These are phyloP conservation scores for Alloplasta piceator DNA, from an alignment of 2,888 invertebrate species.

Conservation along the genomic window DNA sequence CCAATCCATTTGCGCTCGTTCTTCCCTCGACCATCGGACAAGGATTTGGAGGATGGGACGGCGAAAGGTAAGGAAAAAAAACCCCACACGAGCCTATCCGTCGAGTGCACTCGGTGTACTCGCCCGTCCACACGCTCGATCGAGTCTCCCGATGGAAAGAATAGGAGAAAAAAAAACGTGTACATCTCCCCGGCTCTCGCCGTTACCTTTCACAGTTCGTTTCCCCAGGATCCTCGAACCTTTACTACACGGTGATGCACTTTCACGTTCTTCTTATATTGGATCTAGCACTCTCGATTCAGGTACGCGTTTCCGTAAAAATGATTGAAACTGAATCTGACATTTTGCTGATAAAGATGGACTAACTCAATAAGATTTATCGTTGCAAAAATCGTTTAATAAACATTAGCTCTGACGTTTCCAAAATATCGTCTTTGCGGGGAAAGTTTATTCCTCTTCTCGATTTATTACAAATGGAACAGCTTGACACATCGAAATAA, in stretches of 20 bases:
- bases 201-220: conserved; percentile 48
- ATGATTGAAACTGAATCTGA: not conserved
- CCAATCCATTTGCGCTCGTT: conserved; percentile 67
- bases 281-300: not conserved
- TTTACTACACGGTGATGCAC: conserved; percentile 2
- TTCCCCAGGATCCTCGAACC: conserved; percentile 39
- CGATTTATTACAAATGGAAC: too few relatives aligned
- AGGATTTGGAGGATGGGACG: conserved; percentile 42
- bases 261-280: conserved; percentile 15
- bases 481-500: too few relatives aligned
- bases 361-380: too few relatives aligned
- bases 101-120: conserved; percentile 59
- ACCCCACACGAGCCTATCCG: conserved; percentile 58
- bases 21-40: conserved; percentile 56
- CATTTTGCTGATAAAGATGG: not conserved
- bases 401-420: too few relatives aligned
- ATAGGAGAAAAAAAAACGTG: conserved; percentile 28
- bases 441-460: too few relatives aligned
- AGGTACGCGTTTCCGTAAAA: not conserved
- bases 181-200: conserved; percentile 34
- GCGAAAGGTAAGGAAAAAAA: conserved; percentile 39
- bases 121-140: conserved; percentile 48
- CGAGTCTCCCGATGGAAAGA: conserved; percentile 46
- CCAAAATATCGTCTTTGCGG: too few relatives aligned
- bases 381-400: too few relatives aligned